phyloP scores from a whole-genome alignment of 2,797 vertebrate genomes.

The Silurus lanzhouensis region DNA sequence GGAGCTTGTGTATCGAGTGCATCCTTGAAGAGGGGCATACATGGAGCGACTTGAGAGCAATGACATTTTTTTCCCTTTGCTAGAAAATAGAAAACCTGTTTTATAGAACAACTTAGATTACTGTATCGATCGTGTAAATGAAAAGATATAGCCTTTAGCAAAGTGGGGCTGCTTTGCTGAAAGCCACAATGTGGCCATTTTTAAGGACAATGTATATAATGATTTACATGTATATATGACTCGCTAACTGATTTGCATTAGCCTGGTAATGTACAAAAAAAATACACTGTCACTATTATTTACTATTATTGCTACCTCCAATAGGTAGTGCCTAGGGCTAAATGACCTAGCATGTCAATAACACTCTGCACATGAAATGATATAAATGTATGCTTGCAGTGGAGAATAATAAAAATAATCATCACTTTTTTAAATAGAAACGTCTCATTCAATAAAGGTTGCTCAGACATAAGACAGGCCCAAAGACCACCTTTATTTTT shows the following conservation, averaged over 20 bases:
- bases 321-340: background rate
- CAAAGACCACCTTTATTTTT: constrained; percentile 3
- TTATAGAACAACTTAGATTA: constrained; percentile 25
- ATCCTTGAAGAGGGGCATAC: constrained; percentile 20
- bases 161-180: constrained; percentile 25
- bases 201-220: background rate
- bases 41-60: constrained; percentile 8
- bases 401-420: background rate
- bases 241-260: background rate
- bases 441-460: background rate
- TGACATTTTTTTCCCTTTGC: background rate
- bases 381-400: background rate
- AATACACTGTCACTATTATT: background rate
- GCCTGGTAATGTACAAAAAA: background rate
- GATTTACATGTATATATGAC: background rate
- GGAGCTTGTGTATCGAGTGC: constrained; percentile 44
- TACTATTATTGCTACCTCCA: background rate
- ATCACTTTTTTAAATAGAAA: background rate
- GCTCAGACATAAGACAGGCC: background rate
- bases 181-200: constrained; percentile 28
- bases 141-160: constrained; percentile 48
- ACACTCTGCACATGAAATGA: background rate
- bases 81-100: constrained; percentile 14
- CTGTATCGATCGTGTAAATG: constrained; percentile 38
- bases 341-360: background rate